Evolutionary conservation across 2,797 vertebrate genomes (phyloP), one percentile per base, ranked within the genome.

Genomic region (Onychomys torridus): DNA sequence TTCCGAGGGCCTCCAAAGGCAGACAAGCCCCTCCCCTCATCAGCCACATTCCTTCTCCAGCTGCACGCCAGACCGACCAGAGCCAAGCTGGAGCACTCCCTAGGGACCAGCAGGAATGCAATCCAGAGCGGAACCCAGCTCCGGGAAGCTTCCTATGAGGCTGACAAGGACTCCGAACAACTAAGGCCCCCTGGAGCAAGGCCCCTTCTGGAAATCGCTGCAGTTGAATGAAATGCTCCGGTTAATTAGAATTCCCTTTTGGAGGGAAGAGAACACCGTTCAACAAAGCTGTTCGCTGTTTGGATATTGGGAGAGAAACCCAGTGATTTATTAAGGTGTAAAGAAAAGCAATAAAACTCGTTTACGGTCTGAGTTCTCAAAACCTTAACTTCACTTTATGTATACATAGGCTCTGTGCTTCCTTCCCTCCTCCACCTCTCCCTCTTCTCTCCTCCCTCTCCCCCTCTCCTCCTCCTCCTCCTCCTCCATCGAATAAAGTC

Each of bases 171-270:
- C 19, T 96, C 95, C 90, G 96, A 29, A 83, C 93, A 94, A 67
- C 85, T n/a, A 65, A 92, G 92, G 89, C 90, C 83, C 84, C 97
- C 83, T 96, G 37, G 40, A 90, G 84, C 59, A 85, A 71, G 91
- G 76, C 89, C 93, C 92, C 63, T 25, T 49, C 94, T 96, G 92
- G 85, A 94, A 95, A 91, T 95, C 83, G 89, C 85, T 87, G 82
- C 59, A 86, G 93, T 49, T 93, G 94, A 87, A 86, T 94, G n/a
- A 96, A 94, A 49, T 88, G 83, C 89, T 93, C 88, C 85, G 92
- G 43, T 95, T 97, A 96, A 97, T 96, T 89, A 96, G 91, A 94
- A 94, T 95, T 94, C 96, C 89, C 86, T 97, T 96, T 96, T 27
- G 2, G 82, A 92, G 65, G n/a, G 75, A 94, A 69, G 69, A 97